Conservation (phyloP, 2,797 vertebrate species). For the Ceyx erithaca region DNA sequence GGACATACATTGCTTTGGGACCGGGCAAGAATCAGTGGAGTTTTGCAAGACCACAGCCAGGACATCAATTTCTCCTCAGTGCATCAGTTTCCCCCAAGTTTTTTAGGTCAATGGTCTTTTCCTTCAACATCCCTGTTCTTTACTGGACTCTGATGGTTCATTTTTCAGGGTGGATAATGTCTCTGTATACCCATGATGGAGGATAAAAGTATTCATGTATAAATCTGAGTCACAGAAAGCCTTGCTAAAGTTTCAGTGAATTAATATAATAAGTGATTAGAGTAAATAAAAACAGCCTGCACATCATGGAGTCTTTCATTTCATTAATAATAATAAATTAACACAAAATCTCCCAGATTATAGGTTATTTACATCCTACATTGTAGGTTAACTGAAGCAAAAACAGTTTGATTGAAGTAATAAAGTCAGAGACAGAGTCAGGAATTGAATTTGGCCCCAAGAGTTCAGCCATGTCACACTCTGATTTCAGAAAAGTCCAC, state of each 20-base stretch:
- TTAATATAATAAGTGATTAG: conserved; percentile 10
- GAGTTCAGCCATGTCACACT: background rate
- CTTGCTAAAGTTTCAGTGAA: conserved; percentile 2
- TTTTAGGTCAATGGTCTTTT: background rate
- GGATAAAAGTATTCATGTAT: background rate
- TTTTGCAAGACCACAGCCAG: background rate
- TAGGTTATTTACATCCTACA: conserved; percentile 17
- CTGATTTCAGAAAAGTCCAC: conserved; percentile 2
- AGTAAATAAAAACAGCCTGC: conserved; percentile 48
- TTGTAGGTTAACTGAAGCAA: conserved; percentile 15
- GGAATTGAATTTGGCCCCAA: background rate
- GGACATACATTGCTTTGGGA: background rate
- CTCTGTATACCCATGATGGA: background rate
- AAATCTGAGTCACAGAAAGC: background rate
- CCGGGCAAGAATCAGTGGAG: background rate
- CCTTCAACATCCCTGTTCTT: background rate
- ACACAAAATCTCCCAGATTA: conserved; percentile 6
- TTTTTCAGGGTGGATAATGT: background rate
- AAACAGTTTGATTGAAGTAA: conserved; percentile 34
- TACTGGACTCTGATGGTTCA: background rate
- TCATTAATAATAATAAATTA: conserved; percentile 48
- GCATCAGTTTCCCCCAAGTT: background rate
- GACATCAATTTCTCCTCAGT: background rate
- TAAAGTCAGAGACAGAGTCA: background rate
- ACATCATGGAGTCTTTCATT: background rate